Base-by-base conservation (phyloP, 2,797 vertebrate species). In the Paguma larvata region DNA sequence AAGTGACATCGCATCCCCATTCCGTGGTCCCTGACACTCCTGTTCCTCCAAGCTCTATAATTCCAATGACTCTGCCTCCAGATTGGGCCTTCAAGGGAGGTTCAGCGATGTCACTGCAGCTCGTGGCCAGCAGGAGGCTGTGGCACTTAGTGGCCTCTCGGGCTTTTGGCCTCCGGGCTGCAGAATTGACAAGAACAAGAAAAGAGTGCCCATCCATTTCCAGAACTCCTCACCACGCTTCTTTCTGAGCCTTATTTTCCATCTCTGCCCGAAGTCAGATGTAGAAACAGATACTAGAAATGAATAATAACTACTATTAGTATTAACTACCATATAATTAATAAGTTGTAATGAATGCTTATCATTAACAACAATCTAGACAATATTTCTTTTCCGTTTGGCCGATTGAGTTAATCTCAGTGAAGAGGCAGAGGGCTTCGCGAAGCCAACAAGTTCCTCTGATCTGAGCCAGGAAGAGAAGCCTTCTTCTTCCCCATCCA, bases 311-410 rank as follows among this genome's bases (percentile, higher is more conserved):
- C 44, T 23, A 32, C 30, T 46, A 70, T 95, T 83, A 34, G 21
- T 34, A 59, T 79, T 90, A 48, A 92, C 46, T 82, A 16, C 16
- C 56, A 3, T 27, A 18, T 38, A 27, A 91, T 79, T 63, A 46
- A 70, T 13, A 56, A 11, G 4, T 62, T 90, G 8, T 77, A 46
- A 88, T 46, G 67, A 75, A 79, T 80, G 48, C 48, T 46, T 6
- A 14, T 5, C 56, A 75, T 23, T 59, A 68, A 75, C 11, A 83
- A n/a, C 6, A 73, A 79, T 73, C 41, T 82, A 90, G 62, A 62
- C 15, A 94, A 84, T 7, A 72, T 94, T 97, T 95, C 70, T 96
- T 97, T 92, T 92, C 97, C 89, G 91, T 70, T 70, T 75, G 65
- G 94, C 96, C 93, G 89, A 82, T 82, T 67, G 4, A 48, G 59